phyloP scores from a whole-genome alignment of 2,797 vertebrate genomes.

The Synanceia verrucosa region DNA sequence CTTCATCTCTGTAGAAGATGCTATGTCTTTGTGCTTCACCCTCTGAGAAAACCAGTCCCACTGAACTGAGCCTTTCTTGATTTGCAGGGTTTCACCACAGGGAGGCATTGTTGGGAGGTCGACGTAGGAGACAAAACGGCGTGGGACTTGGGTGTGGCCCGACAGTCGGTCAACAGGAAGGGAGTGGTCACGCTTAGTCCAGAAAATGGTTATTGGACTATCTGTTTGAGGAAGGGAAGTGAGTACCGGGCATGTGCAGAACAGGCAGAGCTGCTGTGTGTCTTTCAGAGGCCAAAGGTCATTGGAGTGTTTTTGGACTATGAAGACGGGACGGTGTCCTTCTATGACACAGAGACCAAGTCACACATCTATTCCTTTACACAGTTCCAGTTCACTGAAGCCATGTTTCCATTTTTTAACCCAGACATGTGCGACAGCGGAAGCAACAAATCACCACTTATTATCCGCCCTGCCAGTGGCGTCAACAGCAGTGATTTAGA shows the following conservation, averaged over 20 bases:
- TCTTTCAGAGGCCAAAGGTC: slow-evolving; percentile 49
- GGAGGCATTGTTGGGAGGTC: slow-evolving; percentile 86
- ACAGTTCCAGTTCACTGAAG: slow-evolving; percentile 59
- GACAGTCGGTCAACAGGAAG: slow-evolving; percentile 72
- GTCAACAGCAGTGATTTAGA: slow-evolving; percentile 43
- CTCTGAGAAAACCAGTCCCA: background rate
- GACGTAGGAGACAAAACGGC: slow-evolving; percentile 78
- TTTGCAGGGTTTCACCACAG: slow-evolving; percentile 73
- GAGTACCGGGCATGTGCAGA: slow-evolving; percentile 76
- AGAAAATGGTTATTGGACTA: slow-evolving; percentile 74
- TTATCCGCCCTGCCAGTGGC: slow-evolving; percentile 48
- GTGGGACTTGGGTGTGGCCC: slow-evolving; percentile 87
- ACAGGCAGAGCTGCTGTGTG: slow-evolving; percentile 63
- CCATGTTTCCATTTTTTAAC: slow-evolving; percentile 77
- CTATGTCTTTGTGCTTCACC: background rate
- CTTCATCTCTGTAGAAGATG: background rate
- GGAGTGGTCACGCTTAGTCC: slow-evolving; percentile 78
- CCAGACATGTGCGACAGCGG: slow-evolving; percentile 69
- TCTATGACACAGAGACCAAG: slow-evolving; percentile 66
- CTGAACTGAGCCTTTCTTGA: slow-evolving; percentile 37
- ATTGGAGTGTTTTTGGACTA: slow-evolving; percentile 77
- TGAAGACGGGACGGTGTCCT: slow-evolving; percentile 73
- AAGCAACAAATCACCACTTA: slow-evolving; percentile 70
- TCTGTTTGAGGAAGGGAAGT: slow-evolving; percentile 71
- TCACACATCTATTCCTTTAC: slow-evolving; percentile 78